A percentile compares a stretch with the other conserved stretches of the same genome.
phyloP scores from a whole-genome alignment of 2,113 vertebrate genomes.

The Barbus barbus region DNA sequence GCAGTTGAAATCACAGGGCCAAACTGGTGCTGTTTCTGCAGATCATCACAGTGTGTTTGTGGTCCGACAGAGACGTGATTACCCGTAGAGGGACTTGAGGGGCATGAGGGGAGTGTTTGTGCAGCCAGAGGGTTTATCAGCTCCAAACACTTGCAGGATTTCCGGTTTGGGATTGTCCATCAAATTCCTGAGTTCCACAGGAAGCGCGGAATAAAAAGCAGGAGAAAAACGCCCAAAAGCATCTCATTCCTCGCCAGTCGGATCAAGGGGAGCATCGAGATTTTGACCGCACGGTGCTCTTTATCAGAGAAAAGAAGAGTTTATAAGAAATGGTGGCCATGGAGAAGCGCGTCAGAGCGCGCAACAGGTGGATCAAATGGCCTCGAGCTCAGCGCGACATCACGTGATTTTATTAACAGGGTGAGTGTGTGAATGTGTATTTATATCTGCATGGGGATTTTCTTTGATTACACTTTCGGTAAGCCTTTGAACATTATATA shows the following conservation, averaged over 20 bases:
- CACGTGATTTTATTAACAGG: slow-evolving; percentile 59
- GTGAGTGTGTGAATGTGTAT: slow-evolving; percentile 53
- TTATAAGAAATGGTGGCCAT: slow-evolving; percentile 67
- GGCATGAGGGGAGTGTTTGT: slow-evolving; percentile 84
- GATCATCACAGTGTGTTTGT: not conserved
- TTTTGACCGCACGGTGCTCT: slow-evolving; percentile 24
- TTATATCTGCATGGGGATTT: not conserved
- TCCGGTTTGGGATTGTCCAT: slow-evolving; percentile 95
- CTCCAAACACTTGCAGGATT: slow-evolving; percentile 91
- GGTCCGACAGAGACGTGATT: slow-evolving; percentile 21
- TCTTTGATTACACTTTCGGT: not conserved
- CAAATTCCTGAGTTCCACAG: slow-evolving; percentile 92
- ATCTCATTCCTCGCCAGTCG: slow-evolving; percentile 71
- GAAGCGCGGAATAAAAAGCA: slow-evolving; percentile 93
- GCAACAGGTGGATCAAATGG: slow-evolving; percentile 52
- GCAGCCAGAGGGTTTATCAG: slow-evolving; percentile 85
- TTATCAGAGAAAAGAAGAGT: slow-evolving; percentile 46
- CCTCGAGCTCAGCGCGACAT: slow-evolving; percentile 51
- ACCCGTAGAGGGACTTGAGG: not conserved
- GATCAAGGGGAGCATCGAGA: slow-evolving; percentile 62
- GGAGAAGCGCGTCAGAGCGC: slow-evolving; percentile 56
- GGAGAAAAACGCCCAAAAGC: slow-evolving; percentile 80
- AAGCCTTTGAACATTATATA: not conserved
- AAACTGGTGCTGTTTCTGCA: not conserved
- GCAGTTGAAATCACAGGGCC: not conserved